phyloP scores from a whole-genome alignment of 2,797 vertebrate species.

The Enteromius treurensis region DNA sequence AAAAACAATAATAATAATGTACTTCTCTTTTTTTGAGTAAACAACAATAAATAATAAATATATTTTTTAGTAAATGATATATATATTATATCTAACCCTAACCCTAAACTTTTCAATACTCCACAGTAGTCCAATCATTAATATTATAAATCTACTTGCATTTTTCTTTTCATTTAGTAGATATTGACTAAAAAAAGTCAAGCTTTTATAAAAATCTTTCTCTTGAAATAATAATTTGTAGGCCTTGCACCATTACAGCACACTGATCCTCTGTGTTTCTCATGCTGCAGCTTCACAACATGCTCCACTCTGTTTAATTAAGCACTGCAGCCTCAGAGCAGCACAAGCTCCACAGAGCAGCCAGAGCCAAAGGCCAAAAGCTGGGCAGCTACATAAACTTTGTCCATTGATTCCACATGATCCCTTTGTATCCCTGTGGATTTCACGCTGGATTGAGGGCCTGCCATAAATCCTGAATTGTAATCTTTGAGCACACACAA shows the following conservation, averaged over 20 bases:
- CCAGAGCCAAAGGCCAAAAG: conserved; percentile 65
- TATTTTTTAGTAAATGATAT: too few species aligned
- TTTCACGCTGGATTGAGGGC: conserved; percentile 65
- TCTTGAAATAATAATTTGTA: neutral
- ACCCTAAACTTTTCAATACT: neutral
- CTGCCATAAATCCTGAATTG: conserved; percentile 59
- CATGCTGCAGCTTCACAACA: conserved; percentile 43
- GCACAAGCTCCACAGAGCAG: conserved; percentile 58
- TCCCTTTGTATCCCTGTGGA: conserved; percentile 66
- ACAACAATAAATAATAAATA: too few species aligned
- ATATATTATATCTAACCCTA: too few species aligned
- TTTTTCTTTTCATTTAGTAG: too few species aligned
- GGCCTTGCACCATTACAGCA: neutral
- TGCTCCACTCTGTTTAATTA: conserved; percentile 69
- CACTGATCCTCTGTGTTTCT: conserved; percentile 36
- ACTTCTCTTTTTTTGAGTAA: too few species aligned
- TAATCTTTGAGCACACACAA: conserved; percentile 63
- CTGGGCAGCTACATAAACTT: conserved; percentile 73
- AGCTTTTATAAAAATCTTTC: conserved; percentile 18
- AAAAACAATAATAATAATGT: too few species aligned
- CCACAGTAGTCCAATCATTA: neutral
- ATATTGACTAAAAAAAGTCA: neutral
- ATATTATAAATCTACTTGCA: neutral
- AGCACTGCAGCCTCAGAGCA: conserved; percentile 66
- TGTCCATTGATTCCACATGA: conserved; percentile 75